phyloP scores from a whole-genome alignment of 2,113 vertebrate genomes.

The Serilophus lunatus region DNA sequence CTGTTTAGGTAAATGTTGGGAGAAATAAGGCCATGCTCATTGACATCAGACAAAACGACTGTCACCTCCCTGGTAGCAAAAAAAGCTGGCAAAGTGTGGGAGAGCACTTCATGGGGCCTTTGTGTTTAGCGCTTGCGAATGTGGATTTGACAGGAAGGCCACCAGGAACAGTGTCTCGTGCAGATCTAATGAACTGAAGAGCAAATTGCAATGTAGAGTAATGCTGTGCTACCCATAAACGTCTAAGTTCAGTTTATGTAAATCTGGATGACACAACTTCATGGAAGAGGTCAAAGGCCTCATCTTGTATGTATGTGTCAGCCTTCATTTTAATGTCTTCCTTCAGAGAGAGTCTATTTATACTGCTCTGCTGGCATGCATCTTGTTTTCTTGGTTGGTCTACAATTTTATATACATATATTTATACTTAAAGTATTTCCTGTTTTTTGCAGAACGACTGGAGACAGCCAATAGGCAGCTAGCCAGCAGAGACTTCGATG shows the following conservation, averaged over 20 bases:
- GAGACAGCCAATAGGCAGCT: slow-evolving; percentile 86
- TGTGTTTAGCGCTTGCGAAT: background rate
- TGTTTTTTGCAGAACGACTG: slow-evolving; percentile 79
- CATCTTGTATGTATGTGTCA: slow-evolving; percentile 24
- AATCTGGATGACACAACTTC: background rate
- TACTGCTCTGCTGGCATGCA: background rate
- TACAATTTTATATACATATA: slow-evolving; percentile 29
- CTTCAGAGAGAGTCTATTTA: slow-evolving; percentile 42
- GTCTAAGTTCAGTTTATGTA: background rate
- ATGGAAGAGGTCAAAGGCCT: slow-evolving; percentile 24
- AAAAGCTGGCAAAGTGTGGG: background rate
- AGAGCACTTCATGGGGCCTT: background rate
- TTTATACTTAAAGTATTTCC: slow-evolving; percentile 62
- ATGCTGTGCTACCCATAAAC: background rate
- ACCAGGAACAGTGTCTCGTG: background rate
- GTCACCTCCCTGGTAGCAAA: background rate
- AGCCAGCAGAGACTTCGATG: slow-evolving; percentile 77
- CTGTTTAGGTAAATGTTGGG: background rate
- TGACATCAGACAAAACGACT: background rate
- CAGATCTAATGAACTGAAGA: background rate
- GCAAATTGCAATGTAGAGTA: background rate
- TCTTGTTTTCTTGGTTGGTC: slow-evolving; percentile 36
- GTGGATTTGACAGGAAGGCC: background rate
- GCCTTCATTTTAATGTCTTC: background rate
- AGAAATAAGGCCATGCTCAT: background rate